phyloP scores from a whole-genome alignment of 23 tunicate species.

The Oikopleura vanhoeffeni region DNA sequence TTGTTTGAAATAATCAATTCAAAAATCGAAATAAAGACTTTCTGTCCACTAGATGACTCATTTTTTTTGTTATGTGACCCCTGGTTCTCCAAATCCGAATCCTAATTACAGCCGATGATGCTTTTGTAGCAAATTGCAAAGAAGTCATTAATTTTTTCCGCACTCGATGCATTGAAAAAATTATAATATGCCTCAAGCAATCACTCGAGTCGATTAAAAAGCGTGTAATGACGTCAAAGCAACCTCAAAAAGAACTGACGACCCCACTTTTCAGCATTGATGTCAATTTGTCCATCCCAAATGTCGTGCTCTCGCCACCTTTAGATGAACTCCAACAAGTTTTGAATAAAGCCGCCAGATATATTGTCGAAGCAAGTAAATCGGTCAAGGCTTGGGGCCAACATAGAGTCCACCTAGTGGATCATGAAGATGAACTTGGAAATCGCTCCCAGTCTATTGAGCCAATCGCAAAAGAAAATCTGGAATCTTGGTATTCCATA shows the following conservation, averaged over 20 bases:
- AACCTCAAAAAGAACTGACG: conserved; percentile 26
- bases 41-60: too few relatives aligned
- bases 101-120: too few relatives aligned
- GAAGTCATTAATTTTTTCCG: conserved; percentile 70
- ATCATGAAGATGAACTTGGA: background rate
- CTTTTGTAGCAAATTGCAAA: conserved; percentile 45
- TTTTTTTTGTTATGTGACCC: too few relatives aligned
- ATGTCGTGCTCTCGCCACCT: conserved; percentile 44
- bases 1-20: too few relatives aligned
- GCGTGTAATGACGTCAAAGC: background rate
- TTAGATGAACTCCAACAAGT: conserved; percentile 62
- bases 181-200: conserved; percentile 49
- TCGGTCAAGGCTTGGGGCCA: background rate
- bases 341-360: conserved; percentile 43
- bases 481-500: background rate
- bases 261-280: conserved; percentile 37
- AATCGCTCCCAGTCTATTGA: background rate
- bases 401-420: background rate
- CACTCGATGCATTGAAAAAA: conserved; percentile 47
- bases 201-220: conserved; percentile 32
- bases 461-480: background rate
- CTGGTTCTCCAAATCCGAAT: too few relatives aligned
- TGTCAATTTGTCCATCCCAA: conserved; percentile 61
- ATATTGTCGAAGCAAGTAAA: background rate
- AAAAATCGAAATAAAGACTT: background rate